Evolutionary conservation across 2,888 invertebrate genomes (phyloP).

Genomic region (Merodon equestris): DNA sequence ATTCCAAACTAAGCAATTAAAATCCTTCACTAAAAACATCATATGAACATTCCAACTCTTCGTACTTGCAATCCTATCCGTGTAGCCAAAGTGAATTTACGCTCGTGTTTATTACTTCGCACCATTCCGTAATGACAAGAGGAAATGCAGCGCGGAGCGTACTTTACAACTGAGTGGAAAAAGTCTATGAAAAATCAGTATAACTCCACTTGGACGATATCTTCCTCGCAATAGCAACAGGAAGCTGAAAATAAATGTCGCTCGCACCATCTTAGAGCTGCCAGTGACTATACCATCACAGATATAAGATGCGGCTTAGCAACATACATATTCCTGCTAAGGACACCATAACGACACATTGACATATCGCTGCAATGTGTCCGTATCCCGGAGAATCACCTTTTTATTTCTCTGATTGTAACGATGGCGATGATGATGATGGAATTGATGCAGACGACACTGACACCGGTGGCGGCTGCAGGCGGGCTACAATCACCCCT

Average conservation of each 20-base stretch:
- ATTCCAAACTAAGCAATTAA: too few relatives aligned
- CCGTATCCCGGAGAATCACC: slow-evolving; percentile 23
- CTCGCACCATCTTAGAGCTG: too few relatives aligned
- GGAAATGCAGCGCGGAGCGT: slow-evolving; percentile 12
- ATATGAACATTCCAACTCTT: too few relatives aligned
- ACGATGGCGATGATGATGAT: slow-evolving; percentile 3
- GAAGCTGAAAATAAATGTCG: slow-evolving; percentile 63
- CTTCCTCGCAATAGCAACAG: slow-evolving; percentile 32
- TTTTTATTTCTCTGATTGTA: slow-evolving; percentile 17
- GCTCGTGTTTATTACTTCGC: slow-evolving; percentile 65
- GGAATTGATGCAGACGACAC: too few relatives aligned
- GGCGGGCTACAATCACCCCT: slow-evolving; percentile 1
- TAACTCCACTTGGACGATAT: slow-evolving; percentile 20
- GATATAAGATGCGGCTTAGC: too few relatives aligned
- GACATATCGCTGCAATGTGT: slow-evolving; percentile 49
- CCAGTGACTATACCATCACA: too few relatives aligned
- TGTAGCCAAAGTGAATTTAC: slow-evolving; percentile 50
- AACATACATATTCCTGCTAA: not conserved
- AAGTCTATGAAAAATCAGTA: slow-evolving; percentile 30
- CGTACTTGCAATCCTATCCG: slow-evolving; percentile 23
- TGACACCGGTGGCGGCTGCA: too few relatives aligned
- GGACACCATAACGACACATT: slow-evolving; percentile 49
- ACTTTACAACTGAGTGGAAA: not conserved
- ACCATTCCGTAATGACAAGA: slow-evolving; percentile 65
- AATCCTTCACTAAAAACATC: too few relatives aligned